Evolutionary conservation across 2,888 invertebrate genomes (phyloP).

Genomic region (Tribolium freemani): DNA sequence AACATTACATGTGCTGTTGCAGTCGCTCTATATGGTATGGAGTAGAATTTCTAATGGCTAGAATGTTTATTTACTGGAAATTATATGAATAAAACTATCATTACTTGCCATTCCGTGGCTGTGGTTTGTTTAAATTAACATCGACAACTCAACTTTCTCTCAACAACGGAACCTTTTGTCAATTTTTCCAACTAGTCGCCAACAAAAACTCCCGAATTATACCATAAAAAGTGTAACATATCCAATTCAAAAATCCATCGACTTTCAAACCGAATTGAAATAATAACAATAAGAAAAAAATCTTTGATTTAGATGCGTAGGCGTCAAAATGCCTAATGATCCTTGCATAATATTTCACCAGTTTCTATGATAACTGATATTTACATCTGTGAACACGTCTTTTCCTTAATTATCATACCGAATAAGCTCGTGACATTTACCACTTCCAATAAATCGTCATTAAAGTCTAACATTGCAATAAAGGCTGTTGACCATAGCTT

Average conservation of each 20-base stretch:
- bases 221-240: slow-evolving; percentile 17
- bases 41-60: slow-evolving; percentile 54
- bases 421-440: slow-evolving; percentile 17
- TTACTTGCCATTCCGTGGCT: slow-evolving; percentile 59
- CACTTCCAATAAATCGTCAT: slow-evolving; percentile 8
- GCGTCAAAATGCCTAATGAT: slow-evolving; percentile 9
- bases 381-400: slow-evolving; percentile 3
- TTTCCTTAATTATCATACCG: slow-evolving; percentile 1
- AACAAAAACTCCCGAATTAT: slow-evolving; percentile 16
- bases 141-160: slow-evolving; percentile 57
- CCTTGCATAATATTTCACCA: slow-evolving; percentile 16
- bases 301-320: not conserved
- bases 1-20: slow-evolving; percentile 56
- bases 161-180: slow-evolving; percentile 33
- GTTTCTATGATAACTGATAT: slow-evolving; percentile 7
- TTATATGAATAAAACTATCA: slow-evolving; percentile 62
- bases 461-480: not conserved
- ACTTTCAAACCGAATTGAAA: slow-evolving; percentile 47
- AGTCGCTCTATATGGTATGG: slow-evolving; percentile 57
- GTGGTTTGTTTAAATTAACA: slow-evolving; percentile 60
- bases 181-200: slow-evolving; percentile 16
- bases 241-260: slow-evolving; percentile 15
- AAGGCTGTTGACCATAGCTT: slow-evolving; percentile 1
- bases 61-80: slow-evolving; percentile 63
- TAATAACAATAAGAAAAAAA: slow-evolving; percentile 48